A percentile compares a stretch with the other conserved stretches of the same genome.
Evolutionary conservation across 2,113 vertebrate species (phyloP).

Genomic region (Gasterosteus nipponicus): DNA sequence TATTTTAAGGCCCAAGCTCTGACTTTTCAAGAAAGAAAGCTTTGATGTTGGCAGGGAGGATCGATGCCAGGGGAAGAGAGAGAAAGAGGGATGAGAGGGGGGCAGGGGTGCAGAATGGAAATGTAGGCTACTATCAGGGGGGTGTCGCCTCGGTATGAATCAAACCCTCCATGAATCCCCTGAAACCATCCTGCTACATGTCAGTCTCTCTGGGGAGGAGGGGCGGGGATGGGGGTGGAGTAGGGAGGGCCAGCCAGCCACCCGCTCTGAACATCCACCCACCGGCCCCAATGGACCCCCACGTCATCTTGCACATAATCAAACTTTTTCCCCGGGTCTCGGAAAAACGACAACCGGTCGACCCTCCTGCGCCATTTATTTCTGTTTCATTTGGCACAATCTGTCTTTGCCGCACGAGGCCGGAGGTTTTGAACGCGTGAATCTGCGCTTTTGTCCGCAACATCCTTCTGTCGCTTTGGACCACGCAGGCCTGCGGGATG

Average conservation of each 20-base stretch:
- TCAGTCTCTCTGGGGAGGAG: background rate
- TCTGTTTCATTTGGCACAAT: constrained; percentile 58
- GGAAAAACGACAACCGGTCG: constrained; percentile 34
- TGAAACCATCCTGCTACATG: background rate
- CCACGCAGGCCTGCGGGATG: constrained; percentile 59
- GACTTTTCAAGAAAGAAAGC: constrained; percentile 75
- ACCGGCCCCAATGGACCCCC: background rate
- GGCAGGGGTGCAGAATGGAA: constrained; percentile 64
- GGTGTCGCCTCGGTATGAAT: constrained; percentile 45
- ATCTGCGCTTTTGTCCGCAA: constrained; percentile 55
- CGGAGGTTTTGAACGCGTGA: constrained; percentile 11
- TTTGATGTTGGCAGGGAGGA: constrained; percentile 72
- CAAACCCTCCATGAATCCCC: constrained; percentile 25
- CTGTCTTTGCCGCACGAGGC: constrained; percentile 30
- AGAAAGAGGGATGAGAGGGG: background rate
- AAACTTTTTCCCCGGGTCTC: constrained; percentile 56
- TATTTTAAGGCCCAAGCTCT: constrained; percentile 53
- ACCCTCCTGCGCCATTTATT: constrained; percentile 70
- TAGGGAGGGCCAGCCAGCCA: no score
- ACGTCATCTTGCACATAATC: constrained; percentile 50
- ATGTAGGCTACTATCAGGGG: constrained; percentile 50
- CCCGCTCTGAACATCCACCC: constrained; percentile 20
- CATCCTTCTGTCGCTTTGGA: constrained; percentile 50
- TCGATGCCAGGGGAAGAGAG: constrained; percentile 58
- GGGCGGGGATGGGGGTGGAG: no score